phyloP scores from a whole-genome alignment of 30 jellyfish, hydroid and myxozoan species.

The Aurelia coerulea region DNA sequence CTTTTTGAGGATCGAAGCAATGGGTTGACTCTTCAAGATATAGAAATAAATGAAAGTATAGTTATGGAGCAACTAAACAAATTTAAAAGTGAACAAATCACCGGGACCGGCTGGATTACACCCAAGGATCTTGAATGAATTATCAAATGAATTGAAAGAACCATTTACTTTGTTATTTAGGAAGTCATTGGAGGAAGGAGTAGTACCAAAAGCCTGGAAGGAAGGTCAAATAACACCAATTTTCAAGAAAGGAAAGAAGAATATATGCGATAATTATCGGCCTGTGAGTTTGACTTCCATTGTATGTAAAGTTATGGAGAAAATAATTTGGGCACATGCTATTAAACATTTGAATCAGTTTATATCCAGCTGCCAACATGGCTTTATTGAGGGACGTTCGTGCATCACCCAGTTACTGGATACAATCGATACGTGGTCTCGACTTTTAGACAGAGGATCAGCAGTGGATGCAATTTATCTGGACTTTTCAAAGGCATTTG shows the following conservation, averaged over 20 bases:
- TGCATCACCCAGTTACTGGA: constrained; percentile 58
- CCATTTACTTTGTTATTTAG: constrained; percentile 29
- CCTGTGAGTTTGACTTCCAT: constrained; percentile 35
- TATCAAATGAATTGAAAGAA: constrained; percentile 17
- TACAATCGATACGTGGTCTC: constrained; percentile 45
- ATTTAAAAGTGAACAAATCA: constrained; percentile 28
- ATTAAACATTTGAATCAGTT: constrained; percentile 38
- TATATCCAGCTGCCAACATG: no score
- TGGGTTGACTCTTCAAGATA: constrained; percentile 10
- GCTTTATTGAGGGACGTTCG: no score
- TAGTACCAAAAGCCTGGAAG: constrained; percentile 41
- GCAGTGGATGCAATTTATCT: no score
- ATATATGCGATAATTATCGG: no score
- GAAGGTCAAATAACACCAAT: constrained; percentile 23
- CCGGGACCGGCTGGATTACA: constrained; percentile 50
- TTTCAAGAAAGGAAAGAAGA: no score
- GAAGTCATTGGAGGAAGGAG: constrained; percentile 19
- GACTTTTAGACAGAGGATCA: constrained; percentile 32
- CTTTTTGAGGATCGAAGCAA: constrained; percentile 15
- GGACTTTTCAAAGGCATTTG: no score
- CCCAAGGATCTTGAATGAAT: constrained; percentile 32
- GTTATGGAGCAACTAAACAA: background rate
- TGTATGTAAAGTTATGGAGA: constrained; percentile 33
- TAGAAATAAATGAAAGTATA: constrained; percentile 15
- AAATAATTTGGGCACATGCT: constrained; percentile 23